Base-by-base conservation (phyloP, 2,888 invertebrate genomes). In the Andrena dorsata region DNA sequence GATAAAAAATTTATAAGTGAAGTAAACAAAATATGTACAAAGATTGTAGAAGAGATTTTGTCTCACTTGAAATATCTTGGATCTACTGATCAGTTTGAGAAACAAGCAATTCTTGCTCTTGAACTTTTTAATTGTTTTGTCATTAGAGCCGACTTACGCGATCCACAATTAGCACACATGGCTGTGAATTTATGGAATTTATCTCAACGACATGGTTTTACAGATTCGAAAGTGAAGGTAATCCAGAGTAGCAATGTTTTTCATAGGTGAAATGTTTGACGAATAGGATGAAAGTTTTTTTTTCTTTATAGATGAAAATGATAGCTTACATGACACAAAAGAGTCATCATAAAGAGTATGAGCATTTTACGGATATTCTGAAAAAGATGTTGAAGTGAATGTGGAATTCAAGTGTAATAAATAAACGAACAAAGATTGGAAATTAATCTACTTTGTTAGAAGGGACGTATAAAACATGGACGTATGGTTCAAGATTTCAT, bases 1-100 rank as follows among this genome's bases (percentile, higher is more conserved):
- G 98, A 98, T 94, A 95, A 96, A 16, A 98, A 98, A 94, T 99
- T 98, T 93, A 94, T 98, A 68, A 94, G 95, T 2, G 97, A 98
- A 93, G 95, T 98, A 1, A 96, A 97, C 90, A 96, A 96, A 91
- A 96, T 98, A 92, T 96, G 97, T 83, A 95, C 96, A 0, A 96
- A 97, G 85, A 95, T 98, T 72, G 95, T 98, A 51, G 97, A 97
- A 87, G 97, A 98, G 93, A 94, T 98, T 80, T 93, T 98, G 30
- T 97, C 96, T 93, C 94, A 95, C 35, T 94, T 98, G 8, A 97
- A 97, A 61, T 95, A 96, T 71, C 93, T 96, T 16, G 95, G 95
- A 16, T 92, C 94, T 30, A 95, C 94, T 0, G 95, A 96, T 75
- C 96, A 96, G 84, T 94, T 95, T 3, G 96, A 96, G 81, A 96